Evolutionary conservation across 2,797 vertebrate genomes (phyloP).

Genomic region (Sylvia borin): DNA sequence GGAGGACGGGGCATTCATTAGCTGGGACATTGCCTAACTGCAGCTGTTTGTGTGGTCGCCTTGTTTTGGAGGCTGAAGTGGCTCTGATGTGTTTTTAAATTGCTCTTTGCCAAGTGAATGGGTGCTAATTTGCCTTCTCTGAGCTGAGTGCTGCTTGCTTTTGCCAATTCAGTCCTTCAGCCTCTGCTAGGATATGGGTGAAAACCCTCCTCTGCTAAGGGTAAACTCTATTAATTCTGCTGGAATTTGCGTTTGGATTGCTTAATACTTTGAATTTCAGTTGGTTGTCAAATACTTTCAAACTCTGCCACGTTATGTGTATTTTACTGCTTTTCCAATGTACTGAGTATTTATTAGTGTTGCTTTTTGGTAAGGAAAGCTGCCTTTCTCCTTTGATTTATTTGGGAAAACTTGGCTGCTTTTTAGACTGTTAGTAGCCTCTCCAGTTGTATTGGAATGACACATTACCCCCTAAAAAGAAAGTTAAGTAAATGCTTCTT

Average conservation of each 20-base stretch:
- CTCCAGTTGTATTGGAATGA: background rate
- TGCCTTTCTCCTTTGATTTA: background rate
- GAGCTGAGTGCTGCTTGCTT: background rate
- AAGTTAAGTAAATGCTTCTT: background rate
- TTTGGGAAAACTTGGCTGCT: background rate
- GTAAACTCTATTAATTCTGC: background rate
- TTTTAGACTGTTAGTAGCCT: background rate
- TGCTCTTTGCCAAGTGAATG: background rate
- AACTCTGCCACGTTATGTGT: background rate
- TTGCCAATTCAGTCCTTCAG: background rate
- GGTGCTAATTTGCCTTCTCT: background rate
- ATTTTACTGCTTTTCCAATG: background rate
- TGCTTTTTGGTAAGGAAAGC: background rate
- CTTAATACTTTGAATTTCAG: background rate
- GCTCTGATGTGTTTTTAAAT: background rate
- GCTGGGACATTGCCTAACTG: background rate
- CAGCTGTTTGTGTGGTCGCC: background rate
- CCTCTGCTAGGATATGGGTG: too few relatives aligned
- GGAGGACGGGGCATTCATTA: background rate
- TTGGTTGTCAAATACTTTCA: background rate
- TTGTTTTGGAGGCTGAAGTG: background rate
- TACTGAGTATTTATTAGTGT: background rate
- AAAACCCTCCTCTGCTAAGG: background rate
- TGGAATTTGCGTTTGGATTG: background rate
- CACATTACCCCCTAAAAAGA: rapidly evolving